Percentiles rank a stretch among this genome's conserved stretches.
Conservation (phyloP, 1,140 invertebrate species). For the Homarus americanus region DNA sequence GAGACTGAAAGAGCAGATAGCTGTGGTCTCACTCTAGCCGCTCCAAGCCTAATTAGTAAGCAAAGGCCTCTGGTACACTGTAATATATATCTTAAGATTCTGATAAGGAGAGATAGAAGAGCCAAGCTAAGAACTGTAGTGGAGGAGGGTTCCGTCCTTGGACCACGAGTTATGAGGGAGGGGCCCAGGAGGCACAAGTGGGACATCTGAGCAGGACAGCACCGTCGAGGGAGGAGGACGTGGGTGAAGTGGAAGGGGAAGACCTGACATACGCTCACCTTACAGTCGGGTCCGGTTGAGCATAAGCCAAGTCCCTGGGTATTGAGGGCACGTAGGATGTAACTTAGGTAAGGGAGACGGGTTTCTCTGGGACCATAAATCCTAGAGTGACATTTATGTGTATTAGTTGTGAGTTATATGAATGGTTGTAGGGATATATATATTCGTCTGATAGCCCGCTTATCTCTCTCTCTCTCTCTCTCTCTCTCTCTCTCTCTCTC, state of each 20-base stretch:
- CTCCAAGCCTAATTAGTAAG: constrained; percentile 33
- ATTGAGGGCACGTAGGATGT: neutral
- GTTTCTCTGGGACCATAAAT: too few relatives aligned
- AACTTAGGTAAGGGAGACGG: too few relatives aligned
- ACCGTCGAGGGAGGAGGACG: neutral
- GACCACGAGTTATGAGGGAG: constrained; percentile 8
- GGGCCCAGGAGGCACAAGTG: neutral
- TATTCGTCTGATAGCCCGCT: too few relatives aligned
- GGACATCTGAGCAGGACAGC: neutral
- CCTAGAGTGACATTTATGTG: too few relatives aligned
- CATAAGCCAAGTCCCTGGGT: neutral
- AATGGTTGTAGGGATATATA: too few relatives aligned
- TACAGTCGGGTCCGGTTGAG: too few relatives aligned
- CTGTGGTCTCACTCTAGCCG: constrained; percentile 2
- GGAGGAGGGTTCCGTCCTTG: neutral
- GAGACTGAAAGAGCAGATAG: constrained; percentile 38
- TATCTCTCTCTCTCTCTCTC: constrained; percentile 32
- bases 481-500: constrained; percentile 23
- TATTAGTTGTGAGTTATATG: too few relatives aligned
- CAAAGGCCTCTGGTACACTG: constrained; percentile 28
- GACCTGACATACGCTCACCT: neutral
- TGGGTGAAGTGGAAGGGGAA: neutral
- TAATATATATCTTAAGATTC: constrained; percentile 48
- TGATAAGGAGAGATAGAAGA: constrained; percentile 45
- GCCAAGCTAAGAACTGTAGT: neutral